These are phyloP conservation scores for Eptesicus fuscus DNA, from an alignment of 2,113 vertebrate species.

Conservation along the genomic window DNA sequence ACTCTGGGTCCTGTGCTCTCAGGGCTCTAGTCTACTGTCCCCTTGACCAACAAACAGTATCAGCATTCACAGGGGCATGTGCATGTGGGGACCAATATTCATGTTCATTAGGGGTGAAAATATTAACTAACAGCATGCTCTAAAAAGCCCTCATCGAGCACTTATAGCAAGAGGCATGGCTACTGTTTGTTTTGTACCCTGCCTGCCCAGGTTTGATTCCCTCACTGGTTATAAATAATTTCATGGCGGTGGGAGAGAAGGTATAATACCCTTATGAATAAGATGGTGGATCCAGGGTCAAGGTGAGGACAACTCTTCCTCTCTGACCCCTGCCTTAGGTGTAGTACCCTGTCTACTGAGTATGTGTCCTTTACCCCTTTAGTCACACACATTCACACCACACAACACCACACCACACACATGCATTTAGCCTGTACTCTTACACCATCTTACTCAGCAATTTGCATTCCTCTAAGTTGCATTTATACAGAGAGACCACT, in stretches of 20 bases:
- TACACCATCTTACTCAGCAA: neutral
- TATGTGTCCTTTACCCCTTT: neutral
- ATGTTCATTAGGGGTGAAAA: neutral
- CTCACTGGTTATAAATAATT: neutral
- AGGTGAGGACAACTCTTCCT: neutral
- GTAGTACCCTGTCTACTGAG: neutral
- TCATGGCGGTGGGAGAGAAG: neutral
- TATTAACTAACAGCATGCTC: neutral
- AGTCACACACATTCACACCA: neutral
- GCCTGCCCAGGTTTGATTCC: neutral
- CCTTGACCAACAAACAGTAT: neutral
- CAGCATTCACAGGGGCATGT: neutral
- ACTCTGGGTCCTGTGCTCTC: neutral
- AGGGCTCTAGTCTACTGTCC: neutral
- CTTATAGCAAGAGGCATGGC: neutral
- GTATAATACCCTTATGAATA: neutral
- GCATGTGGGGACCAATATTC: neutral
- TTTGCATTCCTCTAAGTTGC: neutral
- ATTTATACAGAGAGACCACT: neutral
- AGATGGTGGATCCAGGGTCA: neutral
- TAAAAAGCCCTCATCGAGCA: neutral
- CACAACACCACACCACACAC: neutral
- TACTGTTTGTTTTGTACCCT: neutral
- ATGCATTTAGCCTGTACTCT: neutral
- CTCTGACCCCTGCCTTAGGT: neutral